Conservation (phyloP, 2,113 vertebrate genomes). For the Ptyas mucosa region DNA sequence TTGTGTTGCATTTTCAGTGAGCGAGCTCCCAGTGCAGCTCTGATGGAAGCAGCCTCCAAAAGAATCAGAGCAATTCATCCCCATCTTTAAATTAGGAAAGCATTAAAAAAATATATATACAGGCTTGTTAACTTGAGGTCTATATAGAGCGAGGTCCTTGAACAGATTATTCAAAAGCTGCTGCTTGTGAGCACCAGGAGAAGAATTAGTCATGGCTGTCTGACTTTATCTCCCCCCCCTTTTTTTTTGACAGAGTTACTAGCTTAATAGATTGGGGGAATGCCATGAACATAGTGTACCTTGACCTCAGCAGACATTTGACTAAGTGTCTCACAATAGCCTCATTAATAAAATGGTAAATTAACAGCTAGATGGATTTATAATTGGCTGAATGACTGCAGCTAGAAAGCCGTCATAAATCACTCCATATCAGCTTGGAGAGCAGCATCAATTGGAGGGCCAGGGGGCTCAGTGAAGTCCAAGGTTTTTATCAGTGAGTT, state of each 20-base stretch:
- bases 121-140: background rate
- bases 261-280: background rate
- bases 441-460: background rate
- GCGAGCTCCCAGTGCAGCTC: background rate
- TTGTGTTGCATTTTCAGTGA: background rate
- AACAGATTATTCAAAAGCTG: background rate
- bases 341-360: background rate
- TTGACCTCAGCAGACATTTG: background rate
- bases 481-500: background rate
- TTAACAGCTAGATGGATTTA: background rate
- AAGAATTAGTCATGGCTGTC: background rate
- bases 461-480: background rate
- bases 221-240: background rate
- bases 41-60: background rate
- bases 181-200: background rate
- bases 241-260: background rate
- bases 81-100: background rate
- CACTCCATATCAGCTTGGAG: background rate
- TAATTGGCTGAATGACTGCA: background rate
- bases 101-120: background rate
- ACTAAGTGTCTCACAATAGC: background rate
- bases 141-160: background rate
- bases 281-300: background rate
- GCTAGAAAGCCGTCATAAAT: background rate
- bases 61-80: background rate